These are phyloP conservation scores for Lacerta agilis DNA, from an alignment of 2,797 vertebrate species.

Conservation along the genomic window DNA sequence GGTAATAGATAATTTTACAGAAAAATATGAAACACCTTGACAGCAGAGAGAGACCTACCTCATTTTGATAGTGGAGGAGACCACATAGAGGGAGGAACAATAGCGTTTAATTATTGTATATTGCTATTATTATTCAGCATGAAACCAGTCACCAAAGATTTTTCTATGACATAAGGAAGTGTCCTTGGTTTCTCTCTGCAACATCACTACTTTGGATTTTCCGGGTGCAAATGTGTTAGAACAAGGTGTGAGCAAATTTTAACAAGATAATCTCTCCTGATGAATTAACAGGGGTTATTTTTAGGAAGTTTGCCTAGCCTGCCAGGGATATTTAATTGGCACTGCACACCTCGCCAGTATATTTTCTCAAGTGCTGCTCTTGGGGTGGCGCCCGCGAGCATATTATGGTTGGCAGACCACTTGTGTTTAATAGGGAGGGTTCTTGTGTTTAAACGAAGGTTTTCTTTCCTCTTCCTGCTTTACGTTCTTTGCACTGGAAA, in stretches of 20 bases:
- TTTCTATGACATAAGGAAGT: not conserved
- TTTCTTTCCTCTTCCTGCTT: not conserved
- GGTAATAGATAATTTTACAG: not conserved
- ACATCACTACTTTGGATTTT: fast-evolving
- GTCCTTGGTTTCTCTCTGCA: not conserved
- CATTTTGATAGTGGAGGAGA: not conserved
- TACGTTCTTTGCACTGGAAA: not conserved
- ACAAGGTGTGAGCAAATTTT: not conserved
- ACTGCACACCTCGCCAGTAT: fast-evolving
- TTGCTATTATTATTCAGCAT: not conserved
- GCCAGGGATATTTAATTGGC: not conserved
- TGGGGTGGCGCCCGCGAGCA: not conserved
- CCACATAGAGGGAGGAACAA: not conserved
- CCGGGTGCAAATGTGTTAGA: constrained; percentile 6
- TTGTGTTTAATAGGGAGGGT: fast-evolving
- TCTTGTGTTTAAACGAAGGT: not conserved
- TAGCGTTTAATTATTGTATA: not conserved
- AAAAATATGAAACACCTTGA: not conserved
- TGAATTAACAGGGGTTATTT: constrained; percentile 20
- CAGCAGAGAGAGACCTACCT: not conserved
- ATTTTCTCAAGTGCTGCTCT: not conserved
- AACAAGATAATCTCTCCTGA: not conserved
- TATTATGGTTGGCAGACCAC: not conserved
- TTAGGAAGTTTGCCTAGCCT: not conserved
- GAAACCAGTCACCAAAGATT: not conserved